Evolutionary conservation across 2,888 invertebrate genomes (phyloP).

Genomic region (Agapostemon virescens): DNA sequence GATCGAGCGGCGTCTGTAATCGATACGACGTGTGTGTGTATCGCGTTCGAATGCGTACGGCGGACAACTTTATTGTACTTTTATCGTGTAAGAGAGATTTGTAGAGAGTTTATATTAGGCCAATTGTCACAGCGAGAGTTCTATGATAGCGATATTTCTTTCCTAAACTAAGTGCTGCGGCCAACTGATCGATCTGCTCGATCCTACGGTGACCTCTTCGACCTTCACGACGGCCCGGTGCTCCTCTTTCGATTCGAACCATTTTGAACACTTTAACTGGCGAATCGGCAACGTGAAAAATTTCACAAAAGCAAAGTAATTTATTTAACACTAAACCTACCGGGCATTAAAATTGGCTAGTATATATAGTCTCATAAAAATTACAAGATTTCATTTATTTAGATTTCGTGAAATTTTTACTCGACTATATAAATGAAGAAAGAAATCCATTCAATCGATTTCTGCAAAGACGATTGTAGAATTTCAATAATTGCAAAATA

Average conservation of each 20-base stretch:
- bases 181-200: constrained; percentile 13
- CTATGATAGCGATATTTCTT: constrained; percentile 51
- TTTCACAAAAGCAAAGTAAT: no score
- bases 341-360: no score
- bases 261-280: no score
- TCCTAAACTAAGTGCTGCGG: constrained; percentile 25
- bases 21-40: constrained; percentile 42
- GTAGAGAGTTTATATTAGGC: constrained; percentile 70
- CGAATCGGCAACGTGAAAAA: no score
- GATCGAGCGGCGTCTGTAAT: constrained; percentile 43
- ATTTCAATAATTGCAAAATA: no score
- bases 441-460: no score
- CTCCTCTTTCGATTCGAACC: not conserved
- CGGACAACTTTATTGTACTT: constrained; percentile 60
- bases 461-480: no score
- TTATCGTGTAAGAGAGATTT: constrained; percentile 65
- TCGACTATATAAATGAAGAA: no score
- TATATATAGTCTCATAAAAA: no score
- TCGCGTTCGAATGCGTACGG: constrained; percentile 43
- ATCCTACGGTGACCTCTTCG: not conserved
- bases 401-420: no score
- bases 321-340: no score
- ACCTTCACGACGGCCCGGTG: not conserved
- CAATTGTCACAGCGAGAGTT: constrained; percentile 60
- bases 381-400: no score